Evolutionary conservation across 1,140 invertebrate genomes (phyloP), one percentile per base, ranked within the genome.

Genomic region (Melipona quadrifasciata): DNA sequence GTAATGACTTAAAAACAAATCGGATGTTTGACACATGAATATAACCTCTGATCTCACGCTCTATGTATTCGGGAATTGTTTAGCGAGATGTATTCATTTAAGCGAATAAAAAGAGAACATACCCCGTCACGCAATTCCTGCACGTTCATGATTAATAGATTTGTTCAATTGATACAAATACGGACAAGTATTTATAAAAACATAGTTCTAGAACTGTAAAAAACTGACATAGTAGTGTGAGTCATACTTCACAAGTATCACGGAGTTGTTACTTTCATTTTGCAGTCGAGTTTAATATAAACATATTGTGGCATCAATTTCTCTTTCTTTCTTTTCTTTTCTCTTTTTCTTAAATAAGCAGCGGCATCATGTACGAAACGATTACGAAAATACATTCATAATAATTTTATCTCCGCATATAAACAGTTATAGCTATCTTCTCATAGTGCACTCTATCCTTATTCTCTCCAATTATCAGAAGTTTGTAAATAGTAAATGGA

Each of bases 71-170:
- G 1, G 19, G 47, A 64, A 68, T n/a, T 57, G 16, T 58, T 70
- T 65, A 34, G 1, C 31, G 51, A 57, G 61, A 76, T 16, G 27
- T 4, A 27, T 76, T 80, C 21, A 21, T 24, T 71, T n/a, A 27
- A 47, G 61, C 24, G 39, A 74, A 55, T 31, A 24, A 82, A 58
- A 57, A 84, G 39, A 61, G 2, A 31, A 82, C 74, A 51, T 85
- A 90, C 89, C 88, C 84, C 89, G 16, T 87, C 80, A 19, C 76
- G 71, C 53, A 90, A 61, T 51, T 89, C 75, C n/a, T 90, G 72
- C 31, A 82, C 55, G 65, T 83, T 89, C 88, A 83, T 90, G 71
- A 58, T 80, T 82, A 51, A 55, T 27, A 31, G 53, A 2, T 31
- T 55, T 24, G 73, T 64, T 75, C 19, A n/a, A 57, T 67, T 68